Base-by-base conservation (phyloP, 2,113 vertebrate species). In the Heterochromis multidens region DNA sequence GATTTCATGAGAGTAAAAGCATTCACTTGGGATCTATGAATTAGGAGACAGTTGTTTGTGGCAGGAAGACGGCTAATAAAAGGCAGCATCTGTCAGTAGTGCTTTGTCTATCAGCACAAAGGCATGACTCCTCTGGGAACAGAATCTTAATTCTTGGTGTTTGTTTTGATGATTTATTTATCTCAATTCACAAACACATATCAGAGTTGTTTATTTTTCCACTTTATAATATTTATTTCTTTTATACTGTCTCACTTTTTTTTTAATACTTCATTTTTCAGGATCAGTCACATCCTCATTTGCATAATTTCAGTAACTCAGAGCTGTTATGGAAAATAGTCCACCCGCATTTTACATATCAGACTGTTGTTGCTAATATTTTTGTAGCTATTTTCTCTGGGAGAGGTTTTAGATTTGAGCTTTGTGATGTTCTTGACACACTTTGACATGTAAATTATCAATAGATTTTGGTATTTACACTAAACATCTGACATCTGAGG, bases 131-230 rank as follows among this genome's bases (percentile, higher is more conserved):
- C 79, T 84, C 72, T 14, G 83, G 80, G 77, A 77, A 40, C 31
- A 85, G 40, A 82, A 35, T 35, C 72, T 67, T 65, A 76, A 87
- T 79, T 82, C 52, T 86, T 14, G 80, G 46, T 58, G 40, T 88
- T 90, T 84, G 65, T 86, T 88, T 89, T 60, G 81, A 86, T 91
- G 21, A 83, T 79, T 88, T 70, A 86, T 90, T 87, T 10, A 89
- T 83, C 77, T 5, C 17, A 60, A 60, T 76, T 80, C 37, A 65
- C 59, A 60, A 63, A 60, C 83, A 43, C 46, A 13, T 81, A 54
- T 89, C 78, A 63, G 59, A 46, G 72, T 79, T 85, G 49, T 81
- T 83, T 21, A 80, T 74, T 70, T 60, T 77, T 62, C 27, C 5
- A 2, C 2, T 81, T 77, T 40, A 52, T 49, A 16, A 54, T 23